A percentile compares a stretch with the other conserved stretches of the same genome.
Evolutionary conservation across 1,140 invertebrate species (phyloP).

Genomic region (Grapholita molesta): DNA sequence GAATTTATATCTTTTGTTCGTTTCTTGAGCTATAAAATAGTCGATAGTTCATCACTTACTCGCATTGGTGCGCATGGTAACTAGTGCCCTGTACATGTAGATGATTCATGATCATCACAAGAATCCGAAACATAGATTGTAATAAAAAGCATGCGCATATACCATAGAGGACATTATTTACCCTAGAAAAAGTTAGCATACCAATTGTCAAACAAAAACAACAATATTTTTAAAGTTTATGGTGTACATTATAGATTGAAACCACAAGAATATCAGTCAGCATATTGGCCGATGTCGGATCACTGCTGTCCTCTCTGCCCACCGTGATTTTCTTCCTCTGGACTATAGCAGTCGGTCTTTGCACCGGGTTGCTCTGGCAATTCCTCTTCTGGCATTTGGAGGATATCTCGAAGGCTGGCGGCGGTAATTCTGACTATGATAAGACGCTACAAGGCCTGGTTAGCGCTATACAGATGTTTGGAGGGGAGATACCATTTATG

Average conservation of each 20-base stretch:
- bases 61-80: too few relatives aligned
- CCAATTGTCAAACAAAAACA: too few relatives aligned
- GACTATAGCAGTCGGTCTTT: slow-evolving; percentile 90
- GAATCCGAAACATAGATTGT: too few relatives aligned
- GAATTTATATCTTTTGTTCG: too few relatives aligned
- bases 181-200: too few relatives aligned
- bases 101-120: too few relatives aligned
- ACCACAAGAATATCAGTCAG: slow-evolving; percentile 81
- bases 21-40: too few relatives aligned
- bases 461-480: slow-evolving; percentile 88
- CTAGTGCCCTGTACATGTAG: too few relatives aligned
- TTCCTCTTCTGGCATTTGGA: slow-evolving; percentile 92
- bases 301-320: slow-evolving; percentile 80
- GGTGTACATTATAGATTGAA: slow-evolving; percentile 78
- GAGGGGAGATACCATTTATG: slow-evolving; percentile 94
- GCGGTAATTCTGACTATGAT: slow-evolving; percentile 78
- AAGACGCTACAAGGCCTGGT: slow-evolving; percentile 91
- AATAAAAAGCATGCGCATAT: too few relatives aligned
- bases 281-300: slow-evolving; percentile 82
- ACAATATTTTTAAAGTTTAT: too few relatives aligned
- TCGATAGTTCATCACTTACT: too few relatives aligned
- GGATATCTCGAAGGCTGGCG: slow-evolving; percentile 79
- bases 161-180: too few relatives aligned
- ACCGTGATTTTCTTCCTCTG: slow-evolving; percentile 86
- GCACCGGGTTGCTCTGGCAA: slow-evolving; percentile 92